Evolutionary conservation across 2,888 invertebrate genomes (phyloP).

Genomic region (Zaprionus lineosus): DNA sequence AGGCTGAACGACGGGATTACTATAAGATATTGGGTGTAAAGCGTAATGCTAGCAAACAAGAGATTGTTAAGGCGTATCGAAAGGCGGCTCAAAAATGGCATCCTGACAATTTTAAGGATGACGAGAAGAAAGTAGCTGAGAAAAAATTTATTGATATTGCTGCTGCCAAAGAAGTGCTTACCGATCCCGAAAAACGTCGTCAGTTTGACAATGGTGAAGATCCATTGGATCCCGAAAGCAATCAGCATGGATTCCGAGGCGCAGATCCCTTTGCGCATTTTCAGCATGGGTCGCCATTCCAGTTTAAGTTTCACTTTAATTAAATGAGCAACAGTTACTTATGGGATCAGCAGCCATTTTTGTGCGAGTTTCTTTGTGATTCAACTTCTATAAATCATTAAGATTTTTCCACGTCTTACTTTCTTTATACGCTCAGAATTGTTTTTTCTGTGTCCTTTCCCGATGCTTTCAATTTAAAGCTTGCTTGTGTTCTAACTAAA

Average conservation of each 20-base stretch:
- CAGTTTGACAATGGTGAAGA: conserved; percentile 98
- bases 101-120: conserved; percentile 95
- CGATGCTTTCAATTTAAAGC: conserved; percentile 55
- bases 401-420: conserved; percentile 5
- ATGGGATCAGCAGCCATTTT: conserved; percentile 43
- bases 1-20: conserved; percentile 96
- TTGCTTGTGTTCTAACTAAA: conserved; percentile 54
- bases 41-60: conserved; percentile 94
- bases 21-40: conserved; percentile 94
- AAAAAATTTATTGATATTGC: conserved; percentile 99
- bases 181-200: conserved; percentile 94
- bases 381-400: too few species aligned
- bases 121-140: conserved; percentile 96
- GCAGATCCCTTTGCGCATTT: conserved; percentile 93
- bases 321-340: conserved; percentile 83
- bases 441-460: conserved; percentile 19
- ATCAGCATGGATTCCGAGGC: conserved; percentile 84
- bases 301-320: conserved; percentile 98
- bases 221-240: conserved; percentile 96
- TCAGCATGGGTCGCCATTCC: conserved; percentile 94
- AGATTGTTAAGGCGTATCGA: conserved; percentile 97
- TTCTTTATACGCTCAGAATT: conserved; percentile 6
- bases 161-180: conserved; percentile 97
- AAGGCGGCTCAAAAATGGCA: conserved; percentile 99
- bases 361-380: conserved; percentile 53